phyloP scores from a whole-genome alignment of 2,888 invertebrate species.

The Meganola albula region DNA sequence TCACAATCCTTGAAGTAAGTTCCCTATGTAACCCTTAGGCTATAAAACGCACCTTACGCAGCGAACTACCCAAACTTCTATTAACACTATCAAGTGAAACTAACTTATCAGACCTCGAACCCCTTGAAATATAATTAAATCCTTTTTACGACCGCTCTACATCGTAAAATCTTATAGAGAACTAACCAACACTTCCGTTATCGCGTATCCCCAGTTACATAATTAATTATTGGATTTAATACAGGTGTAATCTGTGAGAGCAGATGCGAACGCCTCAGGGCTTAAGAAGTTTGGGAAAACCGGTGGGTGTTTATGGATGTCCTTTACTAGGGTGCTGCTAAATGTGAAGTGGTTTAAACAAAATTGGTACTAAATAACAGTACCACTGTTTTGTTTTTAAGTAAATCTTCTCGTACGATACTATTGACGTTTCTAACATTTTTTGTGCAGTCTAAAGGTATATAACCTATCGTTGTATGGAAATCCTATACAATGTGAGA shows the following conservation, averaged over 20 bases:
- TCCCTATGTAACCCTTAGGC: slow-evolving; percentile 10
- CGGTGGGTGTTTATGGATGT: no score
- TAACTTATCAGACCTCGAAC: slow-evolving; percentile 25
- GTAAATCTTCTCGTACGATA: no score
- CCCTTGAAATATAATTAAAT: slow-evolving; percentile 37
- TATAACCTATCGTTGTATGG: no score
- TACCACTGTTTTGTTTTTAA: no score
- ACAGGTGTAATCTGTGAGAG: slow-evolving; percentile 28
- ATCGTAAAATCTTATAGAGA: slow-evolving; percentile 35
- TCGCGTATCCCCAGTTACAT: slow-evolving; percentile 37
- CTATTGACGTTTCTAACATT: no score
- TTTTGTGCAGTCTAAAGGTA: no score
- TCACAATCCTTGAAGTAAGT: no score
- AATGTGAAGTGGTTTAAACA: no score
- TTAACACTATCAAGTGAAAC: slow-evolving; percentile 31
- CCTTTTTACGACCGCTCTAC: slow-evolving; percentile 34
- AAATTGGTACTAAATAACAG: no score
- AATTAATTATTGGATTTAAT: slow-evolving; percentile 36
- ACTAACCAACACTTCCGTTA: slow-evolving; percentile 36
- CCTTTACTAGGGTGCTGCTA: no score
- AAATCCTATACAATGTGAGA: no score
- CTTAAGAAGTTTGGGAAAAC: slow-evolving; percentile 7
- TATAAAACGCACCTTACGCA: slow-evolving; percentile 24
- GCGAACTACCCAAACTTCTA: slow-evolving; percentile 24
- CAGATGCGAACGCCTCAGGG: slow-evolving; percentile 19